Percentiles rank a stretch among this genome's conserved stretches.
phyloP scores from a whole-genome alignment of 2,113 vertebrate genomes.

The Oenanthe oenanthe region DNA sequence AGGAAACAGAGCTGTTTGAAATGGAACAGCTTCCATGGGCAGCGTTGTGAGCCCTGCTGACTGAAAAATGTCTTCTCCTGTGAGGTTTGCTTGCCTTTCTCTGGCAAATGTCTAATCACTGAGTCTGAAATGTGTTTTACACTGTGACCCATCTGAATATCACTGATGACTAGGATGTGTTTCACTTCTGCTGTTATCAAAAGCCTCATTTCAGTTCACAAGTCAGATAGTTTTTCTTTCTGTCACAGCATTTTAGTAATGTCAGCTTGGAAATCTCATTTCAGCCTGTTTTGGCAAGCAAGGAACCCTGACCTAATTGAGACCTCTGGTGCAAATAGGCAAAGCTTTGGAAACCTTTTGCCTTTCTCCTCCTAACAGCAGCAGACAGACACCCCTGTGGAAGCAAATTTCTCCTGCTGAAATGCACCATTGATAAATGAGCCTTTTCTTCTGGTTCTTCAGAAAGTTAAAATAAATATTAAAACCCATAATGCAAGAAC shows the following conservation, averaged over 20 bases:
- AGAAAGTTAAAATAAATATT: conserved; percentile 30
- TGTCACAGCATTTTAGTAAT: neutral
- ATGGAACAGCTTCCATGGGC: neutral
- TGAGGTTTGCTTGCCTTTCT: neutral
- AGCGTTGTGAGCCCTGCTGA: neutral
- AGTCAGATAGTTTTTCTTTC: conserved; percentile 15
- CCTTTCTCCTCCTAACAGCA: neutral
- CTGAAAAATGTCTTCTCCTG: conserved; percentile 11
- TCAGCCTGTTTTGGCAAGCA: neutral
- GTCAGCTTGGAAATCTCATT: neutral
- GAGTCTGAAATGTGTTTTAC: neutral
- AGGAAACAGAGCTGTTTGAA: conserved; percentile 36
- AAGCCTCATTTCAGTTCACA: conserved; percentile 22
- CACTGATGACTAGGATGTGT: neutral
- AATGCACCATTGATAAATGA: conserved; percentile 27
- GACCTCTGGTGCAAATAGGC: neutral
- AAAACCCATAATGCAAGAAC: neutral
- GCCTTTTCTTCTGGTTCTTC: conserved; percentile 5
- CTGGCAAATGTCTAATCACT: neutral
- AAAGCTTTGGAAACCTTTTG: conserved; percentile 17
- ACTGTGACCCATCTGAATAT: neutral
- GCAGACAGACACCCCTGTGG: neutral
- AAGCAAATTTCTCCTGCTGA: neutral
- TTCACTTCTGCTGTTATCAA: conserved; percentile 14
- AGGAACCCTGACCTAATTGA: conserved; percentile 12